Percentiles rank a stretch among this genome's conserved stretches.
phyloP scores from a whole-genome alignment of 2,888 invertebrate species.

The Pomacea canaliculata region DNA sequence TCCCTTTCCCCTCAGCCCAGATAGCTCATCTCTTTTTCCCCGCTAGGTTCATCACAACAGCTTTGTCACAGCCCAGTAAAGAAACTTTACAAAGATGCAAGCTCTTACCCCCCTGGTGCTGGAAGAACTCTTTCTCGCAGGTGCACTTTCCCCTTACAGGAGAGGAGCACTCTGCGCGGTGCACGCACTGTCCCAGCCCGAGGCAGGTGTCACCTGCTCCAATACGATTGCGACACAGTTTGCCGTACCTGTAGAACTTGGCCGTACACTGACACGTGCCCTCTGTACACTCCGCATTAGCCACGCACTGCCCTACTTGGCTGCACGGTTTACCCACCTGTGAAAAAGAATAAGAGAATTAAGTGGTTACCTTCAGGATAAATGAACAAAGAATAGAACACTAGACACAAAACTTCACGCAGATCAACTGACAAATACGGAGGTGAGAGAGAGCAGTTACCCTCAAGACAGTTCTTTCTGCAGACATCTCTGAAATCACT shows the following conservation, averaged over 20 bases:
- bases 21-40: too few relatives aligned
- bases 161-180: slow-evolving; percentile 27
- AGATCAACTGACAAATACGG: too few relatives aligned
- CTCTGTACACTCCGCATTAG: slow-evolving; percentile 25
- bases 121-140: slow-evolving; percentile 25
- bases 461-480: too few relatives aligned
- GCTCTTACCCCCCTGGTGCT: slow-evolving; percentile 15
- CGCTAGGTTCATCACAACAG: too few relatives aligned
- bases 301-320: slow-evolving; percentile 24
- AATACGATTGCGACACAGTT: slow-evolving; percentile 20
- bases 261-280: slow-evolving; percentile 21
- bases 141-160: slow-evolving; percentile 26
- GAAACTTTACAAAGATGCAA: too few relatives aligned
- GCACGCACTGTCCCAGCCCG: slow-evolving; percentile 26
- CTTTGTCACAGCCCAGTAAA: too few relatives aligned
- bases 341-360: background rate
- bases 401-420: too few relatives aligned
- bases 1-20: too few relatives aligned
- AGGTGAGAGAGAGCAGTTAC: too few relatives aligned
- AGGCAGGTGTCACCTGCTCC: slow-evolving; percentile 25
- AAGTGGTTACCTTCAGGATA: too few relatives aligned
- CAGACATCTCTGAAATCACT: too few relatives aligned
- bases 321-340: slow-evolving; percentile 25
- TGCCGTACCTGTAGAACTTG: slow-evolving; percentile 23
- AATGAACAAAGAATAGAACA: too few relatives aligned